Percentiles rank a stretch among this genome's conserved stretches.
phyloP scores from a whole-genome alignment of 1,140 invertebrate species.

The Conus ventricosus region DNA sequence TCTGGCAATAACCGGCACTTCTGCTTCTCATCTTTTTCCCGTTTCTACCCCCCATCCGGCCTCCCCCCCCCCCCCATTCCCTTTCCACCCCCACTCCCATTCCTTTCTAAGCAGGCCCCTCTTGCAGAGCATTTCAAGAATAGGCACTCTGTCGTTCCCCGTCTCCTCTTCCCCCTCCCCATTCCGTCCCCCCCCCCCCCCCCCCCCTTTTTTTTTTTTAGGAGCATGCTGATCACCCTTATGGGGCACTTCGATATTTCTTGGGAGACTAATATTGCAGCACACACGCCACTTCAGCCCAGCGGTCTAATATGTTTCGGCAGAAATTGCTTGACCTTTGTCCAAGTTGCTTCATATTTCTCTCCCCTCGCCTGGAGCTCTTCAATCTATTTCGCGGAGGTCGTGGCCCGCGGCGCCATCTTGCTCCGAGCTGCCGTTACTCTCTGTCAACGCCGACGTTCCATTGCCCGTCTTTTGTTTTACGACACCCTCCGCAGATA shows the following conservation, averaged over 20 bases:
- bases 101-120: neutral
- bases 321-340: constrained; percentile 50
- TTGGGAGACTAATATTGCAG: constrained; percentile 45
- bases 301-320: constrained; percentile 46
- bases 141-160: neutral
- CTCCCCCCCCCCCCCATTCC: neutral
- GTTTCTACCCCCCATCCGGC: neutral
- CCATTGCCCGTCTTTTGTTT: constrained; percentile 37
- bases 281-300: constrained; percentile 35
- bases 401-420: constrained; percentile 37
- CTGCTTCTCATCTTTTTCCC: neutral
- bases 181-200: neutral
- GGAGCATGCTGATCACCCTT: constrained; percentile 36
- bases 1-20: constrained; percentile 17
- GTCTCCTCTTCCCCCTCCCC: neutral
- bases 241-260: constrained; percentile 37
- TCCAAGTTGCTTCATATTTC: constrained; percentile 45
- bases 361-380: constrained; percentile 44
- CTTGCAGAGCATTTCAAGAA: neutral
- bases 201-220: neutral
- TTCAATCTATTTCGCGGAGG: constrained; percentile 47
- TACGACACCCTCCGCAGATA: constrained; percentile 35
- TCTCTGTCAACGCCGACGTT: constrained; percentile 36
- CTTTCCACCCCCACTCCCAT: neutral
- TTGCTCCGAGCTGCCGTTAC: constrained; percentile 34